Percentiles rank a stretch among this genome's conserved stretches.
Conservation (phyloP, 2,888 invertebrate genomes). For the Cheilosia impressa region DNA sequence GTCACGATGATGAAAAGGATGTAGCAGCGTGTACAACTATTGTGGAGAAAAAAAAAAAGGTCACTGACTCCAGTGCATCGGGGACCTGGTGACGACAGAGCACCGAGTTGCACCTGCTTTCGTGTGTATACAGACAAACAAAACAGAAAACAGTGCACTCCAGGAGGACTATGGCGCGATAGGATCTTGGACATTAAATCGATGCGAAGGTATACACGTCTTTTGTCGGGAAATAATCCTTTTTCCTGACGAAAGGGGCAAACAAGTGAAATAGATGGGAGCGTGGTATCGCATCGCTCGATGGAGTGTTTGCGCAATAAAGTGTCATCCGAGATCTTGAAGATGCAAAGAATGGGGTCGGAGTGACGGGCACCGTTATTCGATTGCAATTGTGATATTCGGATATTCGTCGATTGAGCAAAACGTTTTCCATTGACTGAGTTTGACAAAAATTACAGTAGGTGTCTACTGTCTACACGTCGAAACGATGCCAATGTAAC, state of each 20-base stretch:
- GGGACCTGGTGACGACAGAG: constrained; percentile 30
- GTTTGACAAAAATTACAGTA: constrained; percentile 6
- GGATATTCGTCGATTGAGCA: constrained; percentile 21
- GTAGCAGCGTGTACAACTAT: constrained; percentile 29
- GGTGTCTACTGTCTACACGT: neutral
- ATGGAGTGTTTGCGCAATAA: constrained; percentile 37
- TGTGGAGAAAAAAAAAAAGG: constrained; percentile 51
- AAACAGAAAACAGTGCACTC: constrained; percentile 38
- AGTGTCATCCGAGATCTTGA: constrained; percentile 62
- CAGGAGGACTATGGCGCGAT: constrained; percentile 36
- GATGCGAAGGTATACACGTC: constrained; percentile 47
- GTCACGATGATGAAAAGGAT: constrained; percentile 54
- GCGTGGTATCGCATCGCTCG: neutral
- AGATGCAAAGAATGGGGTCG: constrained; percentile 2
- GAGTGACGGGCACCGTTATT: constrained; percentile 56
- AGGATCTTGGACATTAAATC: constrained; percentile 72
- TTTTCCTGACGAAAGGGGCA: constrained; percentile 40
- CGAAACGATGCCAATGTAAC: neutral
- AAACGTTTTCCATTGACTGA: neutral
- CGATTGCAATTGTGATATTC: constrained; percentile 63
- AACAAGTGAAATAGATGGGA: constrained; percentile 26
- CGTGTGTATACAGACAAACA: constrained; percentile 54
- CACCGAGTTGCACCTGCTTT: constrained; percentile 64
- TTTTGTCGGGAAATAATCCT: constrained; percentile 55
- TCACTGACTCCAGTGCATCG: constrained; percentile 72